phyloP scores from a whole-genome alignment of 2,797 vertebrate species.

The Enteromius mattozi region DNA sequence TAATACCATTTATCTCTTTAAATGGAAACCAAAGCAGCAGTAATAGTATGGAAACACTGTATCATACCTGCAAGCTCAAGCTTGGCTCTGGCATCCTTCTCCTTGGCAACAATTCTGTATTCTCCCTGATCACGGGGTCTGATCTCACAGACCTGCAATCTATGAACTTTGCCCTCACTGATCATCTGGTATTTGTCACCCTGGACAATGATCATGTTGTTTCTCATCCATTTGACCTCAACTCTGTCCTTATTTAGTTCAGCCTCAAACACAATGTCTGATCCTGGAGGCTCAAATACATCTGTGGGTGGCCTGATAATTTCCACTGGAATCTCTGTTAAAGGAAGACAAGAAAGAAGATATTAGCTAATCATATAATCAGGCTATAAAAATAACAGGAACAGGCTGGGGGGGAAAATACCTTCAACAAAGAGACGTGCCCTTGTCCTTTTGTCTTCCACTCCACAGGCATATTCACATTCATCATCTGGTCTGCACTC shows the following conservation, averaged over 20 bases:
- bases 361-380: slow-evolving; percentile 1
- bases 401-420: slow-evolving; percentile 55
- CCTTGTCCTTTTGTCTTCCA: slow-evolving; percentile 91
- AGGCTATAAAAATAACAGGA: background rate
- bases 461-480: slow-evolving; percentile 96
- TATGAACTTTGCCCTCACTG: slow-evolving; percentile 93
- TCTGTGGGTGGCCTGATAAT: slow-evolving; percentile 94
- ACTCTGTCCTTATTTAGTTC: slow-evolving; percentile 98
- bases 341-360: background rate
- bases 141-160: slow-evolving; percentile 95
- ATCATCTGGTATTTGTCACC: slow-evolving; percentile 99
- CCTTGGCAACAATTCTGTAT: slow-evolving; percentile 96
- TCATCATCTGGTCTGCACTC: slow-evolving; percentile 95
- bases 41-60: background rate
- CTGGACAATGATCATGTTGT: slow-evolving; percentile 97
- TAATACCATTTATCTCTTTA: background rate
- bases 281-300: slow-evolving; percentile 88
- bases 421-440: slow-evolving; percentile 98
- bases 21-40: background rate
- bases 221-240: slow-evolving; percentile 96
- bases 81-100: slow-evolving; percentile 96
- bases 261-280: slow-evolving; percentile 91
- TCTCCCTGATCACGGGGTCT: slow-evolving; percentile 96
- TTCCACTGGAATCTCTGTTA: slow-evolving; percentile 93
- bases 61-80: slow-evolving; percentile 94